Evolutionary conservation across 2,888 invertebrate genomes (phyloP), one percentile per base, ranked within the genome.

Genomic region (Entomobrya multifasciata): DNA sequence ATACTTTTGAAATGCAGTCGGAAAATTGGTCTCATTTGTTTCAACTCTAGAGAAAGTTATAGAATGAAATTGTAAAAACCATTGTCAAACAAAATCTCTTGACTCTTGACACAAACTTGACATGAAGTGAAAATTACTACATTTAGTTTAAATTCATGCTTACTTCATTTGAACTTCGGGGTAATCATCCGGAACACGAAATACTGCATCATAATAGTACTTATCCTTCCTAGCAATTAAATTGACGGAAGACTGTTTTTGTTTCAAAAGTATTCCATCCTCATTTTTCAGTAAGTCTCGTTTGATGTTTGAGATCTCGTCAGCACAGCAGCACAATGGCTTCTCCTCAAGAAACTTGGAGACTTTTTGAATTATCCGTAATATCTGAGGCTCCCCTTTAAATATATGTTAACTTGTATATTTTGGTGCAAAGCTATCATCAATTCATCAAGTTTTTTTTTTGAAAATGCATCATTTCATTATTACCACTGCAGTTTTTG

Each of bases 261-360:
- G 95, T 89, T 94, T 95, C 36, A 96, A 92, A 92, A 95, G 95
- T 4, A 96, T 92, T 91, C 94, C 94, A 91, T 95, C 95, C 13
- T 92, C 91, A 10, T 92, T 92, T 5, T 91, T 91, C 4, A 95
- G 91, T 17, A 90, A 92, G 41, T 92, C 90, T 87, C 93, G 93
- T 89, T 95, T 95, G 77, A 96, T 92, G 62, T 93, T 92, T 86
- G 94, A 93, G 87, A 96, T 95, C 92, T 96, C 96, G 91, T 95
- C 95, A 89, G 95, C 95, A 91, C 95, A 96, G 84, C 95, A 95
- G 91, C 95, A 95, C 3, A 96, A 92, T 0, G 95, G 95, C 92
- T 95, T 95, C 89, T 95, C 95, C 70, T 94, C 94, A 15, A 95
- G 92, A 91, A 95, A 96, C 87, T 94, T 94, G 74, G 94, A 92